These are phyloP conservation scores for Nomada fabriciana DNA, from an alignment of 2,888 invertebrate species.

Conservation along the genomic window DNA sequence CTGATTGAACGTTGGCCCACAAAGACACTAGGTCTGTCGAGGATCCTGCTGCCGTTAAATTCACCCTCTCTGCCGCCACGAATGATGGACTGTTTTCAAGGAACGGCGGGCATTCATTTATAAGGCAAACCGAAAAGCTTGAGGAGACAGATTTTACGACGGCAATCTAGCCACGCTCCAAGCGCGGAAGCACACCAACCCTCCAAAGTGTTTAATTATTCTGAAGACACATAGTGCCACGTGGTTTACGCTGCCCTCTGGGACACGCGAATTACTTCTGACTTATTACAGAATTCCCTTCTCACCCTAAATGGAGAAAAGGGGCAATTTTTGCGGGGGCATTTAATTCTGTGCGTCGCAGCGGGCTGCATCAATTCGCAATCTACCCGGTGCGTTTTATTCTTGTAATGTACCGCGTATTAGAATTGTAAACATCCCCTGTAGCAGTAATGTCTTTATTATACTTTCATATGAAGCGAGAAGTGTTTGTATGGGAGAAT, in stretches of 20 bases:
- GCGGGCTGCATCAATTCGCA: background rate
- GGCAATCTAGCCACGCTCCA: constrained; percentile 46
- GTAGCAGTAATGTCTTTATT: too few species aligned
- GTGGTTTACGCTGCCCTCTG: constrained; percentile 6
- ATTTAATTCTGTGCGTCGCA: background rate
- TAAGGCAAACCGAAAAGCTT: constrained; percentile 45
- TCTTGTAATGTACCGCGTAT: background rate
- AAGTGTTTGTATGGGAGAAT: too few species aligned
- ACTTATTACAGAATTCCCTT: constrained; percentile 18
- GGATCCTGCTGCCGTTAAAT: constrained; percentile 15
- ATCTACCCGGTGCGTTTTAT: background rate
- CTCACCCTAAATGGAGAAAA: background rate
- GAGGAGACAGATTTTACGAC: constrained; percentile 59
- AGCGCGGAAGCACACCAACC: constrained; percentile 13
- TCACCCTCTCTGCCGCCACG: background rate
- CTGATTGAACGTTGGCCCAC: constrained; percentile 38
- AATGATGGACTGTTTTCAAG: constrained; percentile 40
- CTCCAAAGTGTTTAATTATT: constrained; percentile 56
- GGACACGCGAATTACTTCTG: constrained; percentile 32
- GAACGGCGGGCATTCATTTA: constrained; percentile 45
- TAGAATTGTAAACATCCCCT: background rate
- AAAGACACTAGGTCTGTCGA: constrained; percentile 1
- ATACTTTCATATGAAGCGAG: too few species aligned
- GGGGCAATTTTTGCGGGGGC: background rate
- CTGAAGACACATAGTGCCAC: constrained; percentile 42